phyloP scores from a whole-genome alignment of 2,888 invertebrate species.

The Thera britannica region DNA sequence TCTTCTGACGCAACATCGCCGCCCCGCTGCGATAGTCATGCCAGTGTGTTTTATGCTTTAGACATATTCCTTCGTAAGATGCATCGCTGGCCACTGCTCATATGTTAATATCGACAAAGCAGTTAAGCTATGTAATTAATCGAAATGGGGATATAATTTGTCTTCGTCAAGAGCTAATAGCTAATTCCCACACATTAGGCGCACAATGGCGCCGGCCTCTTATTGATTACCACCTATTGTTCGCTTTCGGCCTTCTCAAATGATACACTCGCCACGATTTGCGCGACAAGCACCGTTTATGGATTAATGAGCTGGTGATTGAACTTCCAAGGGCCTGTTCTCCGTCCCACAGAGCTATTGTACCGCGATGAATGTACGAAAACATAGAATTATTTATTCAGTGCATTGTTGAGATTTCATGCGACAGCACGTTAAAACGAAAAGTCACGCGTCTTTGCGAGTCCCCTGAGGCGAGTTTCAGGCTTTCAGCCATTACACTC shows the following conservation, averaged over 20 bases:
- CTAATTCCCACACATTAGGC: conserved; percentile 83
- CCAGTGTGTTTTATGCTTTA: neutral
- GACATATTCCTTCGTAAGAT: conserved; percentile 29
- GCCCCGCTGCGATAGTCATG: neutral
- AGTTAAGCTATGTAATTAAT: conserved; percentile 81
- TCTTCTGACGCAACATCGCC: neutral
- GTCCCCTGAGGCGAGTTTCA: conserved; percentile 44
- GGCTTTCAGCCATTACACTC: conserved; percentile 43
- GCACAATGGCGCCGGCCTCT: conserved; percentile 76
- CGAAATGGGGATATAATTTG: conserved; percentile 78
- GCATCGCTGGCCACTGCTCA: conserved; percentile 46
- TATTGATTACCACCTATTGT: conserved; percentile 83
- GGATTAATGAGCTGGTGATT: conserved; percentile 64
- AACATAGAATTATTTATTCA: conserved; percentile 26
- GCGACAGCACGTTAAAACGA: conserved; percentile 36
- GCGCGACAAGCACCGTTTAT: conserved; percentile 65
- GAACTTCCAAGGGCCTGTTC: conserved; percentile 46
- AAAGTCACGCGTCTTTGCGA: conserved; percentile 42
- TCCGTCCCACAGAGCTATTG: conserved; percentile 42
- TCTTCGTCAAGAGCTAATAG: conserved; percentile 83
- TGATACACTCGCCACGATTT: conserved; percentile 77
- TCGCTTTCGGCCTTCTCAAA: conserved; percentile 73
- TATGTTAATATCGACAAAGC: conserved; percentile 70
- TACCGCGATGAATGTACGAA: conserved; percentile 20
- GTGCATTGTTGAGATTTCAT: conserved; percentile 42